phyloP scores from a whole-genome alignment of 2,113 vertebrate species.

The Erinaceus europaeus region DNA sequence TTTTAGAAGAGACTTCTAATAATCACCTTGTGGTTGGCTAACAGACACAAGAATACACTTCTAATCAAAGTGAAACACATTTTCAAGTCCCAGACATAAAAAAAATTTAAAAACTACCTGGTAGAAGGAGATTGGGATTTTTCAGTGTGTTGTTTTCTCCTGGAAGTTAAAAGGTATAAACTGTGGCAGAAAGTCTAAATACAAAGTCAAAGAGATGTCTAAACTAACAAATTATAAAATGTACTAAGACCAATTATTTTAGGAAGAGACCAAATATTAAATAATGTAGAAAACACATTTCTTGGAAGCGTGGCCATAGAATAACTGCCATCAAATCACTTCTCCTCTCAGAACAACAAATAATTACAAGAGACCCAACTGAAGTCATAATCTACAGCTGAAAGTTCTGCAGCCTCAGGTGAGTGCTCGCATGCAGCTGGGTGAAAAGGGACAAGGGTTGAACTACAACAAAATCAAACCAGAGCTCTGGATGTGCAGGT shows the following conservation, averaged over 20 bases:
- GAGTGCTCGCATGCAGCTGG: too few relatives aligned
- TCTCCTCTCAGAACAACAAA: too few relatives aligned
- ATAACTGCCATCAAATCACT: too few relatives aligned
- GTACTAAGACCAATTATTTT: conserved; percentile 33
- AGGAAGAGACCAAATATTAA: conserved; percentile 13
- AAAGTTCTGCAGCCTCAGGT: too few relatives aligned
- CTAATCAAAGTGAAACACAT: conserved; percentile 62
- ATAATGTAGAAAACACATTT: conserved; percentile 20
- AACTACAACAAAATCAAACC: too few relatives aligned
- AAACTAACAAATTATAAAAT: conserved; percentile 24
- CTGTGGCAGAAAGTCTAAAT: not conserved
- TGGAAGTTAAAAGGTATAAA: conserved; percentile 22
- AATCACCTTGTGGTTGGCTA: conserved; percentile 55
- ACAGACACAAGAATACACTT: conserved; percentile 41
- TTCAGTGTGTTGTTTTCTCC: conserved; percentile 34
- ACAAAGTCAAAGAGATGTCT: conserved; percentile 19
- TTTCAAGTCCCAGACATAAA: conserved; percentile 35
- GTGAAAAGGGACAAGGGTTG: too few relatives aligned
- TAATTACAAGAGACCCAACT: too few relatives aligned
- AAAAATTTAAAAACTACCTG: conserved; percentile 22
- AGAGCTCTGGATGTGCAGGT: too few relatives aligned
- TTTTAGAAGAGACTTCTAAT: conserved; percentile 38
- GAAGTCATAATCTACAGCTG: too few relatives aligned
- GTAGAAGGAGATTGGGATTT: not conserved
- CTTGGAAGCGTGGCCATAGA: not conserved